These are phyloP conservation scores for Steatornis caripensis DNA, from an alignment of 2,113 vertebrate genomes.

Conservation along the genomic window DNA sequence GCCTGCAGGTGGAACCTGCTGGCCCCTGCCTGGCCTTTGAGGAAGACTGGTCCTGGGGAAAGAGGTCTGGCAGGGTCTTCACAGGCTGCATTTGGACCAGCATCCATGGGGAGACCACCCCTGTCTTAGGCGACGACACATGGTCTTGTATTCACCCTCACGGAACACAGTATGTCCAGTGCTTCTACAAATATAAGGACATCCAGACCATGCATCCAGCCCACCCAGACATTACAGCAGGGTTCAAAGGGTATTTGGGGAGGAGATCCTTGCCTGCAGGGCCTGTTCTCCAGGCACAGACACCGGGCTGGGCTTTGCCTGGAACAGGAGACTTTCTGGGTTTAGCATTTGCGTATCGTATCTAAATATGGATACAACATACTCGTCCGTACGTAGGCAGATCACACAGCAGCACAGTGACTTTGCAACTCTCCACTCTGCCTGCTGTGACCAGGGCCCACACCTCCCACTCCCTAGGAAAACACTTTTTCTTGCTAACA, in stretches of 20 bases:
- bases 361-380: not conserved
- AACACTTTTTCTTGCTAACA: not conserved
- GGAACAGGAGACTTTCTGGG: not conserved
- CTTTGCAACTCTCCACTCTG: too few species aligned
- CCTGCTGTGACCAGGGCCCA: not conserved
- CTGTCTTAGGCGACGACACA: not conserved
- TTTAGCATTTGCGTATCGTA: fast-evolving
- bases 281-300: not conserved
- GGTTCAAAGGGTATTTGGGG: fast-evolving
- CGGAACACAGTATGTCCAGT: not conserved
- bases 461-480: not conserved
- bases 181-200: not conserved
- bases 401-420: not conserved
- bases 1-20: not conserved
- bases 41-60: not conserved
- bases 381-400: not conserved
- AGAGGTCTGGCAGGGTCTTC: not conserved
- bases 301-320: not conserved
- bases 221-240: fast-evolving
- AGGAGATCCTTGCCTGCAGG: not conserved
- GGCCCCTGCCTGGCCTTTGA: not conserved
- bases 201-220: not conserved
- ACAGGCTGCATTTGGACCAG: not conserved
- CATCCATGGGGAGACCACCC: not conserved
- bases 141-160: not conserved